Base-by-base conservation (phyloP, 2,888 invertebrate genomes). In the Mimas tiliae region DNA sequence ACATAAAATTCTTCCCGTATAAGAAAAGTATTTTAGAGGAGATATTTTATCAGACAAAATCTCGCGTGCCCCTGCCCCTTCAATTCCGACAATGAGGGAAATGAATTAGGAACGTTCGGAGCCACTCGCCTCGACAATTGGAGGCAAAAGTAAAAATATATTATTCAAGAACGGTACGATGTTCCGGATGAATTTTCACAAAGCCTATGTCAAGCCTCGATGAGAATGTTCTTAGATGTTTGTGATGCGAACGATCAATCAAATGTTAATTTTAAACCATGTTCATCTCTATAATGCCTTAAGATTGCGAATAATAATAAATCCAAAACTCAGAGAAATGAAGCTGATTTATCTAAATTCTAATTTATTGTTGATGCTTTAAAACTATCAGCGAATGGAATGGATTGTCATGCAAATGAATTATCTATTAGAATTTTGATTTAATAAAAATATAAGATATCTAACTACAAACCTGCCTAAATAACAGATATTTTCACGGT, bases 71-170 rank as follows among this genome's bases (percentile, higher is more conserved):
- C 75, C 70, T 68, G 68, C 68, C 69, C 71, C 72, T 75, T 77
- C 76, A 76, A 79, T 80, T 77, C 65, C 63, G 72, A 74, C 75
- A 78, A 78, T 74, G 70, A 69, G 75, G 68, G 68, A 67, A 74
- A 76, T 76, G 77, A 78, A 79, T 81, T 78, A 82, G 74, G 71
- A 77, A 69, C 69, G 72, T 78, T 74, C 75, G 73, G 68, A 73
- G 75, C 71, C 74, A 72, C 74, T 72, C 73, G 65, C 64, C 73
- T 73, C 75, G 75, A 80, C 81, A 81, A 81, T 80, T 74, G 80
- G 72, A 79, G 74, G 74, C 75, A 71, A 70, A 79, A 75, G 80
- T 77, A 80, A 78, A 81, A 84, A 83, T 83, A 80, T 80, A 80
- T 83, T 83, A 81, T 82, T 82, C 77, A 79, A 70, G 70, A 66